Evolutionary conservation across 2,888 invertebrate genomes (phyloP).

Genomic region (Leucoptera coffeella): DNA sequence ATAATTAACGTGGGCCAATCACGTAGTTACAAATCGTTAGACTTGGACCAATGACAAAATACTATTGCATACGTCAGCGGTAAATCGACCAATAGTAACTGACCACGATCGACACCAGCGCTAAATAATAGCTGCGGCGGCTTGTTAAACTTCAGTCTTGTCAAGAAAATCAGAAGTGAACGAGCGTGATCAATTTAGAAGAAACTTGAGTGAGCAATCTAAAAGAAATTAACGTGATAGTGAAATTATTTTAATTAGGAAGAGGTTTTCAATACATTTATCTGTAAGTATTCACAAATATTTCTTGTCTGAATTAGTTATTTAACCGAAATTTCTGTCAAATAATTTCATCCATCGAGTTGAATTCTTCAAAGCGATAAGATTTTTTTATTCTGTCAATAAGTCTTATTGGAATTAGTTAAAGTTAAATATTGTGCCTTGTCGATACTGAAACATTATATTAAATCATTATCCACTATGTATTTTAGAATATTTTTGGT

Average conservation of each 20-base stretch:
- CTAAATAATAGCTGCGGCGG: slow-evolving; percentile 45
- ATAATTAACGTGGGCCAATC: slow-evolving; percentile 65
- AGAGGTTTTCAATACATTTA: no score
- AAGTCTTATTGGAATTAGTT: no score
- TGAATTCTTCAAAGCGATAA: no score
- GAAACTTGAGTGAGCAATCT: slow-evolving; percentile 21
- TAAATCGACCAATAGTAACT: slow-evolving; percentile 38
- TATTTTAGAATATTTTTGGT: no score
- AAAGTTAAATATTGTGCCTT: no score
- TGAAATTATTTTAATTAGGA: slow-evolving; percentile 16
- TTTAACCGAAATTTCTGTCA: no score
- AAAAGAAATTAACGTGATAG: slow-evolving; percentile 28
- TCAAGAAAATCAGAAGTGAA: slow-evolving; percentile 29
- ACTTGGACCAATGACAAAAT: slow-evolving; percentile 32
- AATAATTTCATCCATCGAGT: no score
- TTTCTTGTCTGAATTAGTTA: no score
- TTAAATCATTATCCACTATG: no score
- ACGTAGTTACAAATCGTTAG: slow-evolving; percentile 48
- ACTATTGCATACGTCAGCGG: slow-evolving; percentile 32
- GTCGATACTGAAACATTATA: no score
- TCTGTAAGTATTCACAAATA: no score
- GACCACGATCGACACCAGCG: slow-evolving; percentile 57
- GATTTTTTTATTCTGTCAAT: no score
- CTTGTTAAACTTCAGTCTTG: slow-evolving; percentile 39
- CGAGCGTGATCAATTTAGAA: slow-evolving; percentile 14